A percentile compares a stretch with the other conserved stretches of the same genome.
phyloP scores from a whole-genome alignment of 1,140 invertebrate genomes.

The Diuraphis noxia region DNA sequence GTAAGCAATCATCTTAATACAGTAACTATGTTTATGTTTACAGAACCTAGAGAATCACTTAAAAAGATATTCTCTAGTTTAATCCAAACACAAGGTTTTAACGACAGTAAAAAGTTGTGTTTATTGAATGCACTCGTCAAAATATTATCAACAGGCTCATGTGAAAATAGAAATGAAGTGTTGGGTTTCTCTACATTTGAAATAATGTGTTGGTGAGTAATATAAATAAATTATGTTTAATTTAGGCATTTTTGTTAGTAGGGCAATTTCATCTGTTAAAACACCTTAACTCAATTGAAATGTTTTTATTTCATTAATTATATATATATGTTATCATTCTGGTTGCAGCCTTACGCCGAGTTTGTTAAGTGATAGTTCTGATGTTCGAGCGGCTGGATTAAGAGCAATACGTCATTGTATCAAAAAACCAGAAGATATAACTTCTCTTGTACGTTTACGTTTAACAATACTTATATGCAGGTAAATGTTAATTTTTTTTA shows the following conservation, averaged over 20 bases:
- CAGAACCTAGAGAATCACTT: constrained; percentile 50
- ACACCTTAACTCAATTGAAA: background rate
- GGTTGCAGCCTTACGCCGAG: constrained; percentile 77
- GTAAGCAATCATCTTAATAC: background rate
- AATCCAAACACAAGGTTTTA: constrained; percentile 46
- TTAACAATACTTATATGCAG: constrained; percentile 79
- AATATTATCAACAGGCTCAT: constrained; percentile 2
- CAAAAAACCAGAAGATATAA: constrained; percentile 74
- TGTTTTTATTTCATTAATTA: background rate
- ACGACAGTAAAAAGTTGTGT: constrained; percentile 47
- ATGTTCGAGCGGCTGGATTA: constrained; percentile 84
- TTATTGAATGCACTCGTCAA: constrained; percentile 48
- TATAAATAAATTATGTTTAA: background rate
- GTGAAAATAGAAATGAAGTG: constrained; percentile 37
- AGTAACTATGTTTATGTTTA: background rate
- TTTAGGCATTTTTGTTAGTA: background rate
- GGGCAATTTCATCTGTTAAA: background rate
- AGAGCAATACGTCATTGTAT: constrained; percentile 83
- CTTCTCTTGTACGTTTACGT: constrained; percentile 76
- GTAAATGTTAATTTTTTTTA: constrained; percentile 60
- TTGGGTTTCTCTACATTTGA: constrained; percentile 52
- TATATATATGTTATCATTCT: constrained; percentile 53
- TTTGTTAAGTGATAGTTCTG: constrained; percentile 81
- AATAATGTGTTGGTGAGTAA: constrained; percentile 53
- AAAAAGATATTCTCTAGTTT: constrained; percentile 46